phyloP scores from a whole-genome alignment of 2,797 vertebrate genomes.

The Lacerta viridis region DNA sequence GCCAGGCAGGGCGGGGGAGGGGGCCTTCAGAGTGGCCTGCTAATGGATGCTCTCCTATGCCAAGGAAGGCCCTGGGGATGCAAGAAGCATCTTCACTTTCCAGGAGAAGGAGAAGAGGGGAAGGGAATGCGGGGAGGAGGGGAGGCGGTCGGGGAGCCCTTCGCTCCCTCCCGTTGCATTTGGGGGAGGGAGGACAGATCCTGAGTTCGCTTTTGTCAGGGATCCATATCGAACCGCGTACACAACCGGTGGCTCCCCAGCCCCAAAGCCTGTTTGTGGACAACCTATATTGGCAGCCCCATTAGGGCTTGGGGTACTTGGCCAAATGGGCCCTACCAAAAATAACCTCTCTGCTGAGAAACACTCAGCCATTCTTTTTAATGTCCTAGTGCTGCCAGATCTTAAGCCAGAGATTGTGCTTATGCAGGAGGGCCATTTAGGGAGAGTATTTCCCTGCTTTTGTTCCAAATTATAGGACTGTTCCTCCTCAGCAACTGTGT shows the following conservation, averaged over 20 bases:
- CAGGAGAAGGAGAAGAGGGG: constrained; percentile 2
- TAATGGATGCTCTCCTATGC: constrained; percentile 46
- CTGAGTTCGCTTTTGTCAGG: neutral
- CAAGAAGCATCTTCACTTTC: constrained; percentile 39
- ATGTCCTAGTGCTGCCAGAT: neutral
- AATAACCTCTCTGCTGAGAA: neutral
- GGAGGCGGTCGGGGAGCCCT: neutral
- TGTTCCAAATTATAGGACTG: neutral
- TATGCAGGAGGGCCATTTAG: neutral
- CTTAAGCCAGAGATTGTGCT: constrained; percentile 4
- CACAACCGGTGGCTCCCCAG: neutral
- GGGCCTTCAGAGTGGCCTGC: constrained; percentile 2
- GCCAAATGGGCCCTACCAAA: constrained; percentile 2
- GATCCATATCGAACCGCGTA: neutral
- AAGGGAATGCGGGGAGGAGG: neutral
- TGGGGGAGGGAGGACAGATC: neutral
- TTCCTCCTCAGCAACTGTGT: neutral
- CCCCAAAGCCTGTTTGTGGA: too few species aligned
- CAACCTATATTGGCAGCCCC: too few species aligned
- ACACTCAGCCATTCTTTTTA: neutral
- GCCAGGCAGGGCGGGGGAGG: neutral
- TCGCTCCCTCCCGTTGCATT: neutral
- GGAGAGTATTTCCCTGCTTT: neutral
- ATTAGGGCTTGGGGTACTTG: neutral
- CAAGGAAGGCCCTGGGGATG: constrained; percentile 37